Conservation (phyloP, 2,113 vertebrate species). For the Barnardius zonarius region DNA sequence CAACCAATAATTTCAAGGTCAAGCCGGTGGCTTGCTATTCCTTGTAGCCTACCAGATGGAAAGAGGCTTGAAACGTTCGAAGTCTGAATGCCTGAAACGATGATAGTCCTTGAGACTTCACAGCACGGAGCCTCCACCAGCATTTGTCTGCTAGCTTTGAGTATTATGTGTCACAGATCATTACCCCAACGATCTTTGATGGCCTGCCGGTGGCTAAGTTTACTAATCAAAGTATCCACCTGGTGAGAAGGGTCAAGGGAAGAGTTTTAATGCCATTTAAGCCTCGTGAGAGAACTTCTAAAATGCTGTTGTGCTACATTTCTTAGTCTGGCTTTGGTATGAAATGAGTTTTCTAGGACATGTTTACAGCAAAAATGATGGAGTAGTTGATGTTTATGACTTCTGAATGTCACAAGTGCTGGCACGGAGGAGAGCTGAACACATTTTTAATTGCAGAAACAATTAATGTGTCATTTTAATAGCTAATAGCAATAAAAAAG, state of each 20-base stretch:
- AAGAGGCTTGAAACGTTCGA: not conserved
- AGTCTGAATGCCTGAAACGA: not conserved
- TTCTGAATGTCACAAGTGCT: slow-evolving; percentile 56
- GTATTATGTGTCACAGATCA: not conserved
- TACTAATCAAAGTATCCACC: slow-evolving; percentile 11
- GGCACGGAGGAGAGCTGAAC: not conserved
- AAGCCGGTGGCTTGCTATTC: not conserved
- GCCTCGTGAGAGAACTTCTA: not conserved
- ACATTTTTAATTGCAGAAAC: slow-evolving; percentile 49
- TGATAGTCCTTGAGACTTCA: not conserved
- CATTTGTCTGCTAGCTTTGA: not conserved
- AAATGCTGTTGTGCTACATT: not conserved
- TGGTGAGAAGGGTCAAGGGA: not conserved
- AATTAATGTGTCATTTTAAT: slow-evolving; percentile 56
- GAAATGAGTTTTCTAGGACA: slow-evolving; percentile 17
- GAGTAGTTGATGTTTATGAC: slow-evolving; percentile 46
- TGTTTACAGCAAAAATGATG: slow-evolving; percentile 40
- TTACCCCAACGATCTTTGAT: not conserved
- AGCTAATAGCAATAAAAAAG: slow-evolving; percentile 42
- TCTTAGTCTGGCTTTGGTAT: not conserved
- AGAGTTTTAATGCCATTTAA: not conserved
- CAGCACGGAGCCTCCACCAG: not conserved
- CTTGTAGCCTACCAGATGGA: not conserved
- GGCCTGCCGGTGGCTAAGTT: not conserved
- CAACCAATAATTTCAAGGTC: not conserved